Base-by-base conservation (phyloP, 2,113 vertebrate genomes). In the Cololabis saira region DNA sequence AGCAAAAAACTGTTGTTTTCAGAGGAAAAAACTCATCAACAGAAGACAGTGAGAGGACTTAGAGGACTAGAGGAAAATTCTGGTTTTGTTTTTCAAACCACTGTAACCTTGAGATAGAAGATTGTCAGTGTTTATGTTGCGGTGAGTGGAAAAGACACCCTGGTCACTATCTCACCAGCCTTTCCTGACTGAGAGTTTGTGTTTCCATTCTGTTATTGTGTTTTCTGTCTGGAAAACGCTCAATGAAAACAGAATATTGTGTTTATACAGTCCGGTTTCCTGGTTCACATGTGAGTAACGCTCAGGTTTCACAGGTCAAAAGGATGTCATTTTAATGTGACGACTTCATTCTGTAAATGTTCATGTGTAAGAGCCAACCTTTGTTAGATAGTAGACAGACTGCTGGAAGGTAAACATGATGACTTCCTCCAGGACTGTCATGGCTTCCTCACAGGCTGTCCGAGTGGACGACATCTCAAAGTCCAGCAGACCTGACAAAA, bases 361-460 rank as follows among this genome's bases (percentile, higher is more conserved):
- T 6, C 12, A n/a, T n/a, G 21, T 24, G 60, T 37, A 48, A n/a
- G 9, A 12, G 53, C 86, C 55, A 57, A 94, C 93, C 90, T 93
- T 94, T 22, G 93, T 94, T 27, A 94, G 88, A 60, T 94, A 93
- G 82, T 94, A 94, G 76, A 94, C 93, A 0, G 90, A 91, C 89
- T 94, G 93, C 83, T 94, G 93, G 84, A 94, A 94, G 78, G 92
- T 93, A 67, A 94, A 94, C 93, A 94, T 93, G 87, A 94, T 93
- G 85, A 94, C 92, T 71, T 94, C 93, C 77, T 94, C 93, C 74
- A 94, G 72, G 41, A 94, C 92, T 0, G 92, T 91, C 91, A 93
- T 93, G 86, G 93, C 92, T 68, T 94, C 92, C 66, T 94, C 92
- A 45, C 93, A 92, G 59, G 93, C 91, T 1, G 67, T 37, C 13